Evolutionary conservation across 1,140 invertebrate species (phyloP).

Genomic region (Lordiphosa stackelbergi): DNA sequence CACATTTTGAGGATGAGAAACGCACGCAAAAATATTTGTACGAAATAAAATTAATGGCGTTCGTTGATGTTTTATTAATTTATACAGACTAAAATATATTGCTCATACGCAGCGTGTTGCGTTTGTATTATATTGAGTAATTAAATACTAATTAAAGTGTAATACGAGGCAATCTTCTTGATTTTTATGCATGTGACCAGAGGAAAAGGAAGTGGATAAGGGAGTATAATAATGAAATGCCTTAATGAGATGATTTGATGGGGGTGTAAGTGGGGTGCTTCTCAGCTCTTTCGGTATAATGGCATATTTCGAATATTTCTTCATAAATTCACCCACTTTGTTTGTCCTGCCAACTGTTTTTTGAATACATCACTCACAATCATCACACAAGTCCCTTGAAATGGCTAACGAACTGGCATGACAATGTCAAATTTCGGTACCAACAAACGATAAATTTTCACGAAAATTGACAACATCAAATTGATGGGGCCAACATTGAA

Average conservation of each 20-base stretch:
- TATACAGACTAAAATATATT: constrained; percentile 71
- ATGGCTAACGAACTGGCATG: constrained; percentile 69
- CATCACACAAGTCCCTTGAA: constrained; percentile 14
- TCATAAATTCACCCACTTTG: too few species aligned
- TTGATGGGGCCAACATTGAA: constrained; percentile 62
- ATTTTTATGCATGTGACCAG: constrained; percentile 24
- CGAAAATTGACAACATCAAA: constrained; percentile 73
- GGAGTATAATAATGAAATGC: neutral
- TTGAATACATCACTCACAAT: too few species aligned
- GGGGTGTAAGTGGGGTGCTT: too few species aligned
- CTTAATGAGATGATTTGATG: constrained; percentile 1
- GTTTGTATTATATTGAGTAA: constrained; percentile 72
- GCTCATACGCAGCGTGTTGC: constrained; percentile 57
- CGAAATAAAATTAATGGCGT: constrained; percentile 71
- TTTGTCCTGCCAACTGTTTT: too few species aligned
- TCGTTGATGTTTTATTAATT: constrained; percentile 73
- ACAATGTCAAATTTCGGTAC: constrained; percentile 70
- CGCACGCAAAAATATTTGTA: constrained; percentile 72
- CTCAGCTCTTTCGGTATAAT: too few species aligned
- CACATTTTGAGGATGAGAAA: constrained; percentile 11
- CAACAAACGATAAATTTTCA: constrained; percentile 71
- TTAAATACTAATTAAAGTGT: constrained; percentile 75
- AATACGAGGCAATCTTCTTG: constrained; percentile 55
- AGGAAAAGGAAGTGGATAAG: neutral
- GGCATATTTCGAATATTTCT: too few species aligned